Conservation (phyloP, 1,140 invertebrate genomes). For the Galleria mellonella region DNA sequence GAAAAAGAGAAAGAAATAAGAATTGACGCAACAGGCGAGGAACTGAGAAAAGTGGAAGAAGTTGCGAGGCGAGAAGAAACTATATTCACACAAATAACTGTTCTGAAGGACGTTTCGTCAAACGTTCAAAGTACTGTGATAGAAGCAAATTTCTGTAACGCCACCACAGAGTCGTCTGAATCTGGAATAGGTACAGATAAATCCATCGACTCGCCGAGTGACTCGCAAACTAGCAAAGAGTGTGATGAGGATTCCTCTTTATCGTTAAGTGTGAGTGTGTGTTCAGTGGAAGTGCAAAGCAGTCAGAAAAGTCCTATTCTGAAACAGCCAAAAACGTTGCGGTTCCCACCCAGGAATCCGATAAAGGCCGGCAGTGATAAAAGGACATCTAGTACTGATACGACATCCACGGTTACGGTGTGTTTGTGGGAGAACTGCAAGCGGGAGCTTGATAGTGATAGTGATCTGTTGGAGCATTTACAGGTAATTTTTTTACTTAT, state of each 20-base stretch:
- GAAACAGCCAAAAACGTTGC: constrained; percentile 84
- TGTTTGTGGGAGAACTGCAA: constrained; percentile 93
- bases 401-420: constrained; percentile 52
- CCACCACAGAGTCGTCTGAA: constrained; percentile 60
- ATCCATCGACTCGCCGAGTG: constrained; percentile 67
- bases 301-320: constrained; percentile 79
- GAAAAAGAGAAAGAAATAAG: constrained; percentile 17
- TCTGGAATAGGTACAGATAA: constrained; percentile 68
- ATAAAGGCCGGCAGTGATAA: constrained; percentile 32
- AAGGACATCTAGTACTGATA: constrained; percentile 50
- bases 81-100: constrained; percentile 64
- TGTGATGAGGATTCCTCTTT: constrained; percentile 68
- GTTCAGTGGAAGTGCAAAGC: constrained; percentile 49
- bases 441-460: constrained; percentile 83
- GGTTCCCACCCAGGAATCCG: constrained; percentile 78
- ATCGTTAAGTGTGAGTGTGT: constrained; percentile 62
- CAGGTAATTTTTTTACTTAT: constrained; percentile 75
- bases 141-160: constrained; percentile 60
- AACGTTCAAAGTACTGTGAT: constrained; percentile 61
- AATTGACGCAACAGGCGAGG: constrained; percentile 22
- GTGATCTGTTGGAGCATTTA: constrained; percentile 91
- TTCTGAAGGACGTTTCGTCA: constrained; percentile 61
- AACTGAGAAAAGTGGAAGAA: constrained; percentile 52
- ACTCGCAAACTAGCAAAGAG: constrained; percentile 67
- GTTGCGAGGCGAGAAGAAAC: constrained; percentile 58